Conservation (phyloP, 2,888 invertebrate genomes). For the Parnassius orleans region DNA sequence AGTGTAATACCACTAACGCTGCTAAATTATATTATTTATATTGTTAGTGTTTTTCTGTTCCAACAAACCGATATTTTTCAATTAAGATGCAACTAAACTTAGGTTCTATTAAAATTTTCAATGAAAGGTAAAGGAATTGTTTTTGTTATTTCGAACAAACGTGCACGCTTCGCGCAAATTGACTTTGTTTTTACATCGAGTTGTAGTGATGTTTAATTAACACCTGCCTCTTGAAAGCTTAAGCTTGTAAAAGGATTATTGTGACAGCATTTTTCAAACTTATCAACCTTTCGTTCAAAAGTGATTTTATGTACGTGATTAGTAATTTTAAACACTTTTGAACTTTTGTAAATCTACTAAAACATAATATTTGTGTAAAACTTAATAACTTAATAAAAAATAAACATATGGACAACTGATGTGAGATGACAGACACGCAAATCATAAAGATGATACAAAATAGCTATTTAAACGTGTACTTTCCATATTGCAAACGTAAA, state of each 20-base stretch:
- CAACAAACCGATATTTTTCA: constrained; percentile 14
- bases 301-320: no score
- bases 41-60: neutral
- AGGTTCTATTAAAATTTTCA: constrained; percentile 21
- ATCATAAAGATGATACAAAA: no score
- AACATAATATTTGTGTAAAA: no score
- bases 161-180: constrained; percentile 26
- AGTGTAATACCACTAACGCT: no score
- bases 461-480: no score
- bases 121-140: constrained; percentile 18
- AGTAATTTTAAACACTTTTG: no score
- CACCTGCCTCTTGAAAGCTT: constrained; percentile 32
- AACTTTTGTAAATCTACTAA: no score
- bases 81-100: constrained; percentile 22
- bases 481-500: no score
- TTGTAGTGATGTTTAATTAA: constrained; percentile 50
- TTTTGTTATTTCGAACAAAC: constrained; percentile 17
- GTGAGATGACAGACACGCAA: no score
- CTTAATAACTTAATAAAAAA: no score
- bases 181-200: constrained; percentile 42
- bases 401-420: no score
- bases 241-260: constrained; percentile 11
- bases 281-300: neutral
- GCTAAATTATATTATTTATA: no score
- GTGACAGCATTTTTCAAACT: neutral